Base-by-base conservation (phyloP, 2,113 vertebrate species). In the Chaetorhynchus papuensis region DNA sequence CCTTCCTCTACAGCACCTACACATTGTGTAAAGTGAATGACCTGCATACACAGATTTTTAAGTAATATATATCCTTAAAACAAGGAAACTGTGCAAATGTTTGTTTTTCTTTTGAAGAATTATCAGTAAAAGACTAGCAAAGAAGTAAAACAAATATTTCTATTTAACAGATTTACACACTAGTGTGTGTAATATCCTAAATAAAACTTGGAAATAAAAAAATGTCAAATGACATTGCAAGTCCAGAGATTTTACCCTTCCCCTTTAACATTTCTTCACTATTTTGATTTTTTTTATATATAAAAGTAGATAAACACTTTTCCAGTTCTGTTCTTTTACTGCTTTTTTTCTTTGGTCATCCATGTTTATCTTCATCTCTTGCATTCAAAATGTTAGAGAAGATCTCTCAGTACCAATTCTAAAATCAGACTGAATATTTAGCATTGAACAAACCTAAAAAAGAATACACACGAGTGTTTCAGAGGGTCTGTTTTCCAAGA, bases 381-480 rank as follows among this genome's bases (percentile, higher is more conserved):
- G 44, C 9, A 59, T 77, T 98, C 96, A 98, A 87, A 98, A 98
- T 3, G 97, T 92, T 16, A 98, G 94, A 70, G 96, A 96, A 33
- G 98, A 85, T 71, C 79, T 94, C 91, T 96, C 95, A 28, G 52
- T 7, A 45, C 44, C 19, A 1, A 94, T 56, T 93, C 92, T 96
- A 89, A 97, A 98, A 94, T 98, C 97, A 3, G 98, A 95, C 52
- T 97, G 98, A 65, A 98, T 81, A 28, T 97, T 98, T 74, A 99
- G 94, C 84, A 98, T 68, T 24, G 98, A 98, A 78, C 98, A 98
- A 72, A 98, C 97, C 98, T 99, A 97, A 72, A 97, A 98, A 79
- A 87, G 83, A 94, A 92, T 17, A 96, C 33, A 94, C 1, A 12
- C 4, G 70, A 80, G 39, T 37, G 54, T 74, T 93, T 84, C 71